phyloP scores from a whole-genome alignment of 2,888 invertebrate species.

The Chrysodeixis includens region DNA sequence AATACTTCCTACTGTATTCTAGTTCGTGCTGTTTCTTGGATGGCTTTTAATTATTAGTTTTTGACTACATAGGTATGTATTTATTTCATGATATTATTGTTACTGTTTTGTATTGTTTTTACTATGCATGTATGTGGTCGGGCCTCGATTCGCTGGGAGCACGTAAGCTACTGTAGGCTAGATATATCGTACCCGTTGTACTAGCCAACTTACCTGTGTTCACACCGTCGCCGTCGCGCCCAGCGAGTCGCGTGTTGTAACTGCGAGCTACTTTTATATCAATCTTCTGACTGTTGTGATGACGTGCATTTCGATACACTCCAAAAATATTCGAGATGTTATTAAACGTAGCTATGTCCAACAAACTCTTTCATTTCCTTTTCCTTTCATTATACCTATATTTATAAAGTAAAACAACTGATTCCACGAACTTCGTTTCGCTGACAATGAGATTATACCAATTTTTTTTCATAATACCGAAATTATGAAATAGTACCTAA shows the following conservation, averaged over 20 bases:
- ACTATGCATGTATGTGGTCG: conserved; percentile 14
- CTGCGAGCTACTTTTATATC: conserved; percentile 49
- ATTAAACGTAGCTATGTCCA: conserved; percentile 70
- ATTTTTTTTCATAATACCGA: too few species aligned
- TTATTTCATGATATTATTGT: not conserved
- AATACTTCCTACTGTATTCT: not conserved
- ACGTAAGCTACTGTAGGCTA: not conserved
- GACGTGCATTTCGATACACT: conserved; percentile 47
- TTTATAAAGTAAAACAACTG: not conserved
- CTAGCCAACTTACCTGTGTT: not conserved
- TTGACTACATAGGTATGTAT: not conserved
- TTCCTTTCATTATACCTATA: not conserved
- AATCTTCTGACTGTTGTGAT: conserved; percentile 24
- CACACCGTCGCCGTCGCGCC: not conserved
- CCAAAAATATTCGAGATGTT: conserved; percentile 62
- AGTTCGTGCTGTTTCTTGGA: too few species aligned
- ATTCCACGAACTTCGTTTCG: conserved; percentile 5
- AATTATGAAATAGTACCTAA: too few species aligned
- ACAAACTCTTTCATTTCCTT: conserved; percentile 27
- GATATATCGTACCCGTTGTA: not conserved
- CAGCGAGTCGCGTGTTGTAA: conserved; percentile 10
- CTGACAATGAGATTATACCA: too few species aligned
- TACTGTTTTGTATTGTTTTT: not conserved
- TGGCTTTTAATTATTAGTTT: not conserved
- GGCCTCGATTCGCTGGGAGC: not conserved